Conservation (phyloP, 2,113 vertebrate species). For the Labrus mixtus region DNA sequence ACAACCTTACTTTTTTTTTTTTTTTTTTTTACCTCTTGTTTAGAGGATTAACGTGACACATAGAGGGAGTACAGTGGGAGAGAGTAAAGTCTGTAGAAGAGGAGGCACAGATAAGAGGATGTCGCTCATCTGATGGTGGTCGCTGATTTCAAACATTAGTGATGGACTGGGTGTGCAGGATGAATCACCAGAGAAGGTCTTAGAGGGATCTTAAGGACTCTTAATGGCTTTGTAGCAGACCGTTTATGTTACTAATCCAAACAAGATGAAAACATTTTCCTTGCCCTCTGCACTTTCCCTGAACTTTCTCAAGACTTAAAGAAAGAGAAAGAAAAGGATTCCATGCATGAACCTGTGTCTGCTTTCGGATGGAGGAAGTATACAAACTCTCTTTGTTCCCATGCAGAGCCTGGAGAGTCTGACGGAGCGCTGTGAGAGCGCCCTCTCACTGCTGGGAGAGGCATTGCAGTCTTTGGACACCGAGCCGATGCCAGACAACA, state of each 20-base stretch:
- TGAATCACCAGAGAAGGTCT: background rate
- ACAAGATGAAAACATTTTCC: slow-evolving; percentile 41
- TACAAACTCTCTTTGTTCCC: background rate
- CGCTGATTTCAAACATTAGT: background rate
- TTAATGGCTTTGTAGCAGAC: slow-evolving; percentile 37
- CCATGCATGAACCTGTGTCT: background rate
- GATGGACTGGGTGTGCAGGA: slow-evolving; percentile 16
- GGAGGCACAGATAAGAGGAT: background rate
- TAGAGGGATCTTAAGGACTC: slow-evolving; percentile 2
- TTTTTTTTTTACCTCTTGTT: too few relatives aligned
- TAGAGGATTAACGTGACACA: too few relatives aligned
- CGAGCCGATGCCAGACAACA: slow-evolving; percentile 77
- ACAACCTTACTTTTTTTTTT: too few relatives aligned
- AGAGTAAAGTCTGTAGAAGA: background rate
- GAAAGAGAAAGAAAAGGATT: background rate
- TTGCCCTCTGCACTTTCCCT: slow-evolving; percentile 15
- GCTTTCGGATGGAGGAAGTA: background rate
- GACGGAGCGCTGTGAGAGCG: slow-evolving; percentile 81
- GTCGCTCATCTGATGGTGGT: slow-evolving; percentile 2
- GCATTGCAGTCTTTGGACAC: slow-evolving; percentile 80
- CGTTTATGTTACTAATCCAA: slow-evolving; percentile 61
- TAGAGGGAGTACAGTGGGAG: background rate
- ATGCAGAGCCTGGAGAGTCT: slow-evolving; percentile 84
- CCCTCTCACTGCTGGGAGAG: slow-evolving; percentile 80
- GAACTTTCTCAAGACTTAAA: slow-evolving; percentile 40